Evolutionary conservation across 37 sponge, comb jelly and placozoan genomes (phyloP).

Genomic region (Aplysina aerophoba): DNA sequence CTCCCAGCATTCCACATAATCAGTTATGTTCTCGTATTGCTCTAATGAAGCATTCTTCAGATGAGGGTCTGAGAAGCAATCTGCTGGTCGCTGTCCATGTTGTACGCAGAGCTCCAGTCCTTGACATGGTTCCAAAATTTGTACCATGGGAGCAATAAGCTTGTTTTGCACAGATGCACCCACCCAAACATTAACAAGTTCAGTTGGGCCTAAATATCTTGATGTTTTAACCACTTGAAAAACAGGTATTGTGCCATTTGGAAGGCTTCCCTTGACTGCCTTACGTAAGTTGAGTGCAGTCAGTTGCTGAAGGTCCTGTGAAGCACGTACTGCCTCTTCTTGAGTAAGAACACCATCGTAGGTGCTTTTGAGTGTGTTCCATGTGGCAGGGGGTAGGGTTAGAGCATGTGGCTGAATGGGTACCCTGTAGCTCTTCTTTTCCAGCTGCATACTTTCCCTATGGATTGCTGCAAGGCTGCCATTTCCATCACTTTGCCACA

Average conservation of each 20-base stretch:
- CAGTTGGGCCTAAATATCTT: not conserved
- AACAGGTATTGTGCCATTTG: not conserved
- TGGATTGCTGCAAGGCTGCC: too few relatives aligned
- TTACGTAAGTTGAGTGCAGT: too few relatives aligned
- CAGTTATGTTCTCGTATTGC: conserved; percentile 30
- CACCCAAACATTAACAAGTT: conserved; percentile 54
- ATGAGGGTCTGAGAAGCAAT: conserved; percentile 61
- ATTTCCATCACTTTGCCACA: too few relatives aligned
- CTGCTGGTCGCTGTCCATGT: conserved; percentile 63
- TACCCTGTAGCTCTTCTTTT: too few relatives aligned
- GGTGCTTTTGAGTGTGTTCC: too few relatives aligned
- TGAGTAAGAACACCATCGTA: too few relatives aligned
- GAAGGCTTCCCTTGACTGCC: too few relatives aligned
- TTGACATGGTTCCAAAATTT: conserved; percentile 53
- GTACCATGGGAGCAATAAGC: conserved; percentile 49
- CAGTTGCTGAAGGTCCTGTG: too few relatives aligned
- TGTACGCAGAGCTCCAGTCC: conserved; percentile 60
- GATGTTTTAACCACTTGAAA: not conserved
- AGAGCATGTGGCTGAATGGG: too few relatives aligned
- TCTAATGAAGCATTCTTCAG: conserved; percentile 51
- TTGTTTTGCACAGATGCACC: conserved; percentile 34
- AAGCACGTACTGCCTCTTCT: too few relatives aligned
- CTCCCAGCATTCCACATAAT: conserved; percentile 68
- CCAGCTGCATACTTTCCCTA: too few relatives aligned
- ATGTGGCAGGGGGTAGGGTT: too few relatives aligned